Conservation (phyloP, 2,113 vertebrate genomes). For the Hemibagrus wyckioides region DNA sequence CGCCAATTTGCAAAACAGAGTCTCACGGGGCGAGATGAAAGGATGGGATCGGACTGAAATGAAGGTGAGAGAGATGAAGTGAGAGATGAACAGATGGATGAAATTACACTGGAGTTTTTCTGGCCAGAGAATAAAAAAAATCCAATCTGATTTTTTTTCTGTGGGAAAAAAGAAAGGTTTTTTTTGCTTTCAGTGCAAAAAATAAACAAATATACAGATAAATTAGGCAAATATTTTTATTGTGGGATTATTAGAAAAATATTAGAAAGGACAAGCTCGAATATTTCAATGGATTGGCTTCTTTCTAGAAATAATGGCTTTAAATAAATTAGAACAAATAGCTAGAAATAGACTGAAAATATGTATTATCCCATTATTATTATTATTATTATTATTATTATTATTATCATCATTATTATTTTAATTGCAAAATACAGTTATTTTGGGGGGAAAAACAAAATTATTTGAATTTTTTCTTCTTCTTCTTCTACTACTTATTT, state of each 20-base stretch:
- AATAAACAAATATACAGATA: neutral
- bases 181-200: neutral
- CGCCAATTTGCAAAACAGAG: neutral
- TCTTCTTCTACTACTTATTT: too few relatives aligned
- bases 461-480: too few relatives aligned
- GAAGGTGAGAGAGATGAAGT: constrained; percentile 1
- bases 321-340: neutral
- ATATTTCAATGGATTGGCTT: neutral
- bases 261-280: neutral
- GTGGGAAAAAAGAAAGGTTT: neutral
- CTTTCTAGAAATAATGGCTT: neutral
- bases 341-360: neutral
- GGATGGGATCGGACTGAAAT: neutral
- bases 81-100: neutral
- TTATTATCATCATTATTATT: too few relatives aligned
- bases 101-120: neutral
- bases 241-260: neutral
- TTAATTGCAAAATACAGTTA: too few relatives aligned
- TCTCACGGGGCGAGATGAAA: neutral
- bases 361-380: too few relatives aligned
- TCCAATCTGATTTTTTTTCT: neutral
- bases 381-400: too few relatives aligned
- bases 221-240: neutral
- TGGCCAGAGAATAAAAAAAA: neutral
- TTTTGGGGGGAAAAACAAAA: too few relatives aligned